Conservation (phyloP, 2,888 invertebrate species). For the Mactromeris polynyma region DNA sequence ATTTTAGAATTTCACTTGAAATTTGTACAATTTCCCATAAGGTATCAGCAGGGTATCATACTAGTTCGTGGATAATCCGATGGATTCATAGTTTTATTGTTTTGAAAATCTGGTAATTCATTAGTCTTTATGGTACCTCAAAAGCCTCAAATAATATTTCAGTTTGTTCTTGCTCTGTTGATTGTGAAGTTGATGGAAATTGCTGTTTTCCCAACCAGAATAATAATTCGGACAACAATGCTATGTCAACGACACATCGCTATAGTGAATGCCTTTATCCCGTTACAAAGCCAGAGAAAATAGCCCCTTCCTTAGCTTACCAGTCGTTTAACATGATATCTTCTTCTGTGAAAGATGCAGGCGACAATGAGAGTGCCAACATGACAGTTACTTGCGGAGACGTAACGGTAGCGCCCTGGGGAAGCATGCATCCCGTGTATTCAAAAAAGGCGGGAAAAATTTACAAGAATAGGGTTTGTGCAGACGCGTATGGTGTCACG, state of each 20-base stretch:
- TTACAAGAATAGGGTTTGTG: not conserved
- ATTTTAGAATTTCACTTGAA: not conserved
- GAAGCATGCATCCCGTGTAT: not conserved
- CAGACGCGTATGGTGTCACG: not conserved
- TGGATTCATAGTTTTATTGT: too few relatives aligned
- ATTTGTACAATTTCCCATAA: too few relatives aligned
- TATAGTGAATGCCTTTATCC: not conserved
- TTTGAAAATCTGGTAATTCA: too few relatives aligned
- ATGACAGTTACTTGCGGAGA: not conserved
- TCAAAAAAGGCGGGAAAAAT: not conserved
- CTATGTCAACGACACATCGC: not conserved
- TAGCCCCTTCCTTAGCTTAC: not conserved
- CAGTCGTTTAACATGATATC: not conserved
- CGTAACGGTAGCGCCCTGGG: not conserved
- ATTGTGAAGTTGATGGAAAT: not conserved
- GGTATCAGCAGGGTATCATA: too few relatives aligned
- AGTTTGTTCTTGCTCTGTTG: constrained; percentile 25
- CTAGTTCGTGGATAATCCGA: too few relatives aligned
- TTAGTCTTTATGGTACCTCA: too few relatives aligned
- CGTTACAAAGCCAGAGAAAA: not conserved
- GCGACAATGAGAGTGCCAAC: not conserved
- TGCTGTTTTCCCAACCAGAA: not conserved
- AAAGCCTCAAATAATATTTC: not conserved
- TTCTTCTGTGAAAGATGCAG: not conserved
- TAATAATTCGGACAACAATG: not conserved